Conservation (phyloP, 2,113 vertebrate genomes). For the Paradisaea rubra region DNA sequence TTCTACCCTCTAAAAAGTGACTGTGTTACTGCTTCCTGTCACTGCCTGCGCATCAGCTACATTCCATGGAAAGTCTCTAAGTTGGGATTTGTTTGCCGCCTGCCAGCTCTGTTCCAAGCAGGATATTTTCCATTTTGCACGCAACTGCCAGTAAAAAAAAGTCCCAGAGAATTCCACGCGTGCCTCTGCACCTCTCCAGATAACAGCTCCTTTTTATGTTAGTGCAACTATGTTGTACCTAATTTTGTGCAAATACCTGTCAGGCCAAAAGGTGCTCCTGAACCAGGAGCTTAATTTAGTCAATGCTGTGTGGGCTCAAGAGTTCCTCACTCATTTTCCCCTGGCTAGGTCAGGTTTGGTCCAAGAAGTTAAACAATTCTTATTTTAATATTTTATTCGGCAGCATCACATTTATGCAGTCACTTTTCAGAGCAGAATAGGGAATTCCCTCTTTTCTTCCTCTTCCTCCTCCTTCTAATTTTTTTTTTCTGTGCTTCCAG, state of each 20-base stretch:
- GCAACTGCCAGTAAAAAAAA: background rate
- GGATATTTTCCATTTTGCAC: background rate
- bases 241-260: background rate
- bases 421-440: background rate
- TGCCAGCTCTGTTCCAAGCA: background rate
- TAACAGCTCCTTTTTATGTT: background rate
- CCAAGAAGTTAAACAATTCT: background rate
- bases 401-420: background rate
- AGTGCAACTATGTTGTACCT: background rate
- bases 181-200: background rate
- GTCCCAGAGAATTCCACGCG: background rate
- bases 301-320: background rate
- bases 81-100: background rate
- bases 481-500: background rate
- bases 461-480: rapidly evolving
- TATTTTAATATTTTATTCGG: background rate
- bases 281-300: background rate
- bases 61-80: background rate
- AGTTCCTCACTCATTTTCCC: background rate
- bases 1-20: background rate
- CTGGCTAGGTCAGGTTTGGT: background rate
- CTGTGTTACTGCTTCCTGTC: background rate
- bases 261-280: background rate
- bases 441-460: background rate
- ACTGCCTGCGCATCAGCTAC: background rate